Evolutionary conservation across 2,888 invertebrate species (phyloP).

Genomic region (Platycheirus albimanus): DNA sequence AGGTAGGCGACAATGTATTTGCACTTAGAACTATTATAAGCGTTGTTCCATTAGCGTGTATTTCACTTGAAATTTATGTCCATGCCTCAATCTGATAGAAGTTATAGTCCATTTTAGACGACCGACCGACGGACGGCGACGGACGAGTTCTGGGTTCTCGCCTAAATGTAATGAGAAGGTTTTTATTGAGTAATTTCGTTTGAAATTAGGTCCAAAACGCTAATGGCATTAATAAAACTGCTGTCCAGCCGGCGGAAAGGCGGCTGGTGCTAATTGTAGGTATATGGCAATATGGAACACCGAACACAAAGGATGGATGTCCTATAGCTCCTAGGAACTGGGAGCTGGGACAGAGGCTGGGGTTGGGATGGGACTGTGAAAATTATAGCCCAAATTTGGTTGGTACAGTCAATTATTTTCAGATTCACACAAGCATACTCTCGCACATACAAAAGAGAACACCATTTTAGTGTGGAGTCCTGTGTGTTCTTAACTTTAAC

Average conservation of each 20-base stretch:
- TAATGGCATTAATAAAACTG: conserved; percentile 65
- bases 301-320: conserved; percentile 2
- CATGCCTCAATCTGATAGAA: conserved; percentile 60
- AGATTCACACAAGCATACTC: conserved; percentile 42
- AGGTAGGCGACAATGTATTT: neutral
- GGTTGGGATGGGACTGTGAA: conserved; percentile 10
- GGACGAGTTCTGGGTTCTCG: conserved; percentile 47
- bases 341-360: too few species aligned
- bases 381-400: conserved; percentile 63
- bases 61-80: conserved; percentile 56
- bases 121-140: too few species aligned
- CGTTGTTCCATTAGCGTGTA: conserved; percentile 19
- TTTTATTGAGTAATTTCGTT: conserved; percentile 69
- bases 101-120: conserved; percentile 69
- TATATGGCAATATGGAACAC: neutral
- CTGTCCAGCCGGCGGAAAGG: neutral
- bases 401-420: conserved; percentile 71
- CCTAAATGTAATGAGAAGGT: conserved; percentile 56
- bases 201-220: conserved; percentile 68
- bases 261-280: neutral
- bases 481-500: conserved; percentile 25
- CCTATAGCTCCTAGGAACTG: too few species aligned
- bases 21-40: neutral
- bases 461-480: neutral
- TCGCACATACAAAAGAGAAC: too few species aligned